Percentiles rank a stretch among this genome's conserved stretches.
Evolutionary conservation across 2,888 invertebrate species (phyloP).

Genomic region (Carcina quercana): DNA sequence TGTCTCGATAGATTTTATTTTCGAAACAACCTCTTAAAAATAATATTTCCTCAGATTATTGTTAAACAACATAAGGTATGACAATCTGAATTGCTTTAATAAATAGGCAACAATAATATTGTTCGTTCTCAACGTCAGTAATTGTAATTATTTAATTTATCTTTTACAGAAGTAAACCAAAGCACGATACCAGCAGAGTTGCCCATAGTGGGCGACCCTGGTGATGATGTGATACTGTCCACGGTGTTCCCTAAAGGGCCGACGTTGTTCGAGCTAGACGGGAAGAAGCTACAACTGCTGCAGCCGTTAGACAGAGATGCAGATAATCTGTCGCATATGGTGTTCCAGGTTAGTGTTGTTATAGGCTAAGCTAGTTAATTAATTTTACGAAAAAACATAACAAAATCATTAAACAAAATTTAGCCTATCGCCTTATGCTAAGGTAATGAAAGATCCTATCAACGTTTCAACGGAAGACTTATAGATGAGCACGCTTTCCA

Average conservation of each 20-base stretch:
- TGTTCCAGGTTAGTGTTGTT: slow-evolving; percentile 85
- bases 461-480: not conserved
- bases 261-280: slow-evolving; percentile 85
- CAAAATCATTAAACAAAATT: not conserved
- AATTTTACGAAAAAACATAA: not conserved
- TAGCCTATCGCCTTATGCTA: not conserved
- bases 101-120: no score
- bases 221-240: slow-evolving; percentile 83
- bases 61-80: no score
- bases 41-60: no score
- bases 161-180: slow-evolving; percentile 84
- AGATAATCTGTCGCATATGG: slow-evolving; percentile 89
- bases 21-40: no score
- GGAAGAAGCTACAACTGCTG: slow-evolving; percentile 85
- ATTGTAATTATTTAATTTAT: no score
- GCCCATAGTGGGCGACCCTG: slow-evolving; percentile 89
- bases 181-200: slow-evolving; percentile 85
- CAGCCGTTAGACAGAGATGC: slow-evolving; percentile 90
- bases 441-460: no score
- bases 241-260: slow-evolving; percentile 87
- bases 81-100: no score
- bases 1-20: no score
- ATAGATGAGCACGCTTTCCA: no score
- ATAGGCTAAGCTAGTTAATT: no score
- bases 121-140: no score